Evolutionary conservation across 2,888 invertebrate species (phyloP).

Genomic region (Sphaerophoria taeniata): DNA sequence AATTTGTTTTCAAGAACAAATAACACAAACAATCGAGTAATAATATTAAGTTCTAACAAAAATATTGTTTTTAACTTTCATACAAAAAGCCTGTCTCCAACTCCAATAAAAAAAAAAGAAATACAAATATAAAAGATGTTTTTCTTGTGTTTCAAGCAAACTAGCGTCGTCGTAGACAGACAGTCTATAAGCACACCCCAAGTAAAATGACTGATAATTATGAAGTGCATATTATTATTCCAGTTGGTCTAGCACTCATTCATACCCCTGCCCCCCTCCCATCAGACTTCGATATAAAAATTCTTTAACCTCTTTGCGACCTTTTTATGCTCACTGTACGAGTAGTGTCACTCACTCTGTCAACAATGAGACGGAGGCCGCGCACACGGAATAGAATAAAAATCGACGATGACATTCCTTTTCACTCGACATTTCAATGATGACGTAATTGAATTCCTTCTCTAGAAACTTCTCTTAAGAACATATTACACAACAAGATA

Average conservation of each 20-base stretch:
- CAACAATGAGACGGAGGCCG: conserved; percentile 23
- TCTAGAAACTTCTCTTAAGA: conserved; percentile 4
- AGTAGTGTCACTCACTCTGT: background rate
- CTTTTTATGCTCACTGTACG: conserved; percentile 33
- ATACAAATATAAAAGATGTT: conserved; percentile 26
- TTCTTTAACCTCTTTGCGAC: conserved; percentile 58
- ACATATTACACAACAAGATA: conserved; percentile 19
- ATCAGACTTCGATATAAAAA: conserved; percentile 33
- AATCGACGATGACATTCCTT: conserved; percentile 29
- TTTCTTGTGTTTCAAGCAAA: conserved; percentile 48
- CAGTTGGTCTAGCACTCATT: conserved; percentile 38
- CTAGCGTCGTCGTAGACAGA: conserved; percentile 53
- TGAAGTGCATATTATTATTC: conserved; percentile 37
- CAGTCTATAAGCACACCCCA: conserved; percentile 7
- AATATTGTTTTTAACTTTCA: no score
- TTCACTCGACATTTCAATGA: background rate
- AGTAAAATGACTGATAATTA: conserved; percentile 4
- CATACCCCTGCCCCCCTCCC: background rate
- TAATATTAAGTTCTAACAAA: no score
- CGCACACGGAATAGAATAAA: conserved; percentile 18
- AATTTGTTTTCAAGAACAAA: no score
- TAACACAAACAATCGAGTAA: no score
- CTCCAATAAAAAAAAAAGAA: conserved; percentile 6
- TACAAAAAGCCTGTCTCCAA: background rate
- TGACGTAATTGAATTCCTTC: conserved; percentile 42